Evolutionary conservation across 30 jellyfish, hydroid and myxozoan genomes (phyloP), one percentile per base, ranked within the genome.

Genomic region (Pelagia noctiluca): DNA sequence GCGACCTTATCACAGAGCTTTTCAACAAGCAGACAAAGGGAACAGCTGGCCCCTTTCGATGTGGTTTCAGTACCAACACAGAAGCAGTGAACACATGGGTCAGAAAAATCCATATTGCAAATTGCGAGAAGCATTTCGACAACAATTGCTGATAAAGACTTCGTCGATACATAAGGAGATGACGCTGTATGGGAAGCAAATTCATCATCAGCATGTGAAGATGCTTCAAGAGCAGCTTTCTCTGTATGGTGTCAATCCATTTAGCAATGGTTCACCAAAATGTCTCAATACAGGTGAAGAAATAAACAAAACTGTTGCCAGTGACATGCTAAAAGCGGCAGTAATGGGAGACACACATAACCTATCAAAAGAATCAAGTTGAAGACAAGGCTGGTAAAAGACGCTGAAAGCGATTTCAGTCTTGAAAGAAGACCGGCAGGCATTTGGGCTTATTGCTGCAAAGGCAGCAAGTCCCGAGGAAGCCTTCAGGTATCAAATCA

Each of bases 1-100:
- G 95, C 3, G 95, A 84, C 78, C 52, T 84, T 1, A 54, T 84
- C 61, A 84, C 95, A 3, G 95, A 84, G 49, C 46, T 84, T 42
- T 84, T 84, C 64, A 75, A 78, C 82, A 78, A 78, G 47, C 80
- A 62, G 37, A 78, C 89, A 34, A 61, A 78, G 35, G 89, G 89
- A 23, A 78, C 89, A 12, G 89, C 89, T 28, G 89, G 89, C 60
- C 89, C 81, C 24, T 78, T 78, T 78, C 80, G 82, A 13, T 62
- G 67, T 32, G 82, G 89, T n/a, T 78, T 78, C 35, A 78, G 89
- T 34, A 63, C 71, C 22, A 78, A 61, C 36, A 50, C 47, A 21
- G 82, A 36, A 37, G 54, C 89, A 34, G 89, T 78, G 1, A 78
- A 78, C 32, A 78, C 89, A 24, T 78, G 89, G 89, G 80, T 78